A percentile compares a stretch with the other conserved stretches of the same genome.
phyloP scores from a whole-genome alignment of 1,140 invertebrate species.

The Oryctes rhinoceros region DNA sequence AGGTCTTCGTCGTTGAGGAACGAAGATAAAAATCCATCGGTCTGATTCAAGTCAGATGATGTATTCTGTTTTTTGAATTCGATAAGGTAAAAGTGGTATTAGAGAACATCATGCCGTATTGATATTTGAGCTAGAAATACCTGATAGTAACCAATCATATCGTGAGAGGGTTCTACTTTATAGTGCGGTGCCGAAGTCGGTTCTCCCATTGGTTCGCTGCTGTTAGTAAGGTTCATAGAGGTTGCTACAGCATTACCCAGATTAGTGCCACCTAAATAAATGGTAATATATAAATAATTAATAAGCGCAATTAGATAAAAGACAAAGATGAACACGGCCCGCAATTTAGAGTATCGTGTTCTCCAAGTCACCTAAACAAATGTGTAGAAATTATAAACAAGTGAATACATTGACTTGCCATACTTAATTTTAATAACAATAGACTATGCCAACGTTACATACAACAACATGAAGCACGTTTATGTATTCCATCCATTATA shows the following conservation, averaged over 20 bases:
- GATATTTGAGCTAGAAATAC: slow-evolving; percentile 51
- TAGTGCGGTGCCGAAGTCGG: slow-evolving; percentile 61
- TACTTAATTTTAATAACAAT: slow-evolving; percentile 12
- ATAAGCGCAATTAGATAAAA: not conserved
- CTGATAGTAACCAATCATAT: slow-evolving; percentile 64
- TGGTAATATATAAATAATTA: not conserved
- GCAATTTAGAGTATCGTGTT: not conserved
- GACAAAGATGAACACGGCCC: not conserved
- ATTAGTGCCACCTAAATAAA: slow-evolving; percentile 68
- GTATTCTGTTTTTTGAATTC: slow-evolving; percentile 61
- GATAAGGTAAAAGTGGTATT: not conserved
- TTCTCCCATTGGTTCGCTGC: slow-evolving; percentile 66
- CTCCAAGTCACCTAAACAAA: not conserved
- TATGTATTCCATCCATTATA: not conserved
- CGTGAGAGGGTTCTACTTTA: slow-evolving; percentile 63
- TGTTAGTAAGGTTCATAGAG: slow-evolving; percentile 80
- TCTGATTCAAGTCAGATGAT: slow-evolving; percentile 74
- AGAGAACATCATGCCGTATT: slow-evolving; percentile 4
- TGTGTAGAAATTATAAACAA: slow-evolving; percentile 2
- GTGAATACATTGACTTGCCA: not conserved
- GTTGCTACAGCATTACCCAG: slow-evolving; percentile 80
- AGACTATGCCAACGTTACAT: not conserved
- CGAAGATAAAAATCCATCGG: slow-evolving; percentile 85
- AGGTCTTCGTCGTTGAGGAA: slow-evolving; percentile 88
- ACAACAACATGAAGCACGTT: not conserved